Conservation (phyloP, 2,113 vertebrate genomes). For the Tapirus terrestris region DNA sequence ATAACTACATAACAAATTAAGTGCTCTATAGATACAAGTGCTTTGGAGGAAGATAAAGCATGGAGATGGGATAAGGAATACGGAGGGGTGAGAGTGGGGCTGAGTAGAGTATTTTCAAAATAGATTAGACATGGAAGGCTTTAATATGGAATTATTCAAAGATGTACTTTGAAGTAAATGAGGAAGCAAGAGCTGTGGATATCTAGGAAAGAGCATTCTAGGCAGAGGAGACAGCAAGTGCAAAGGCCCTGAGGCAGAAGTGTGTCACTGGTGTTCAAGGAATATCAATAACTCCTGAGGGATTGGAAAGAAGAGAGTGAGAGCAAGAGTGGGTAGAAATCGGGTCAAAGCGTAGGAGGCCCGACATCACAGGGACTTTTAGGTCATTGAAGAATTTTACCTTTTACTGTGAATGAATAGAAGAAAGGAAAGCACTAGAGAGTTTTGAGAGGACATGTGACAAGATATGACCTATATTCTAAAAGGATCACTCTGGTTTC, state of each 20-base stretch:
- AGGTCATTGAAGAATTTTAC: not conserved
- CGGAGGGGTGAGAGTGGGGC: too few species aligned
- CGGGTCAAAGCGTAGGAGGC: not conserved
- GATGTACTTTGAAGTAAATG: not conserved
- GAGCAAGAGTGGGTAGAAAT: not conserved
- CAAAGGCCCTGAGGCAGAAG: not conserved
- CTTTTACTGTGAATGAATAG: not conserved
- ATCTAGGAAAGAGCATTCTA: not conserved
- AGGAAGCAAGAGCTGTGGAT: not conserved
- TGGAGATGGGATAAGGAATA: not conserved
- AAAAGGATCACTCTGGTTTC: not conserved
- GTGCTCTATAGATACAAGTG: not conserved
- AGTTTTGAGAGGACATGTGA: not conserved
- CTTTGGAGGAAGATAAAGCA: not conserved
- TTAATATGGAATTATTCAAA: constrained; percentile 1
- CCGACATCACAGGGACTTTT: not conserved
- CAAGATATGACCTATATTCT: not conserved
- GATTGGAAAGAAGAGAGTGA: not conserved
- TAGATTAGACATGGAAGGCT: not conserved
- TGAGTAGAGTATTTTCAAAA: not conserved
- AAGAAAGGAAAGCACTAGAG: not conserved
- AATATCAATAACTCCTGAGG: not conserved
- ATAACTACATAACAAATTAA: not conserved
- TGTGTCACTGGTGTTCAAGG: not conserved
- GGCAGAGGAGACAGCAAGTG: not conserved